These are phyloP conservation scores for Canis aureus DNA, from an alignment of 2,113 vertebrate genomes.

Conservation along the genomic window DNA sequence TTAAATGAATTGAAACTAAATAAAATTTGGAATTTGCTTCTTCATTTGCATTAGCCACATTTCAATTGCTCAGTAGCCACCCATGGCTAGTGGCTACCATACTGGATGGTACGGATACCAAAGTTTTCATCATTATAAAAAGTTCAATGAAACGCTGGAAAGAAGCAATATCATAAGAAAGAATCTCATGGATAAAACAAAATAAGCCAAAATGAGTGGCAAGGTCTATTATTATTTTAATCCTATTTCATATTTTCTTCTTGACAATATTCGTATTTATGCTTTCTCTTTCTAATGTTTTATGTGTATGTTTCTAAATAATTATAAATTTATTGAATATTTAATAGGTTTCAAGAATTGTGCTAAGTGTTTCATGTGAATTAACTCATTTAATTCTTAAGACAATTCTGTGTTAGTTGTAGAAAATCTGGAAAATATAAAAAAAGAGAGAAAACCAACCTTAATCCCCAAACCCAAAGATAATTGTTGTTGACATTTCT, in stretches of 20 bases:
- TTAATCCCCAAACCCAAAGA: background rate
- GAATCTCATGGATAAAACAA: background rate
- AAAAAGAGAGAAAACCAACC: background rate
- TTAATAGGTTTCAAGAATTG: background rate
- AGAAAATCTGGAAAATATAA: constrained; percentile 8
- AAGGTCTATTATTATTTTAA: constrained; percentile 21
- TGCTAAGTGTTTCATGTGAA: background rate
- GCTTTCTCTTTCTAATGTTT: background rate
- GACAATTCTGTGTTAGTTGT: background rate
- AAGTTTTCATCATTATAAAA: background rate
- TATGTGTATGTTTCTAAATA: background rate
- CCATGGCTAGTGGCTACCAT: background rate
- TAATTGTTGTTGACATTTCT: constrained; percentile 44
- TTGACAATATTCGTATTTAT: background rate
- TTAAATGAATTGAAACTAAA: background rate
- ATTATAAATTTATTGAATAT: background rate
- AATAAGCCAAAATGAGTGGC: background rate
- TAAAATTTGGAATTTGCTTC: constrained; percentile 15
- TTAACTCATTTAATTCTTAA: constrained; percentile 46
- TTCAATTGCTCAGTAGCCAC: background rate
- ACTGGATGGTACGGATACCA: background rate
- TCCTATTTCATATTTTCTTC: constrained; percentile 17
- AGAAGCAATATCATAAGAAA: background rate
- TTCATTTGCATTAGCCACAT: background rate
- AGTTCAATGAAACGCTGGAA: background rate